phyloP scores from a whole-genome alignment of 1,140 invertebrate species.

The Centruroides sculpturatus region DNA sequence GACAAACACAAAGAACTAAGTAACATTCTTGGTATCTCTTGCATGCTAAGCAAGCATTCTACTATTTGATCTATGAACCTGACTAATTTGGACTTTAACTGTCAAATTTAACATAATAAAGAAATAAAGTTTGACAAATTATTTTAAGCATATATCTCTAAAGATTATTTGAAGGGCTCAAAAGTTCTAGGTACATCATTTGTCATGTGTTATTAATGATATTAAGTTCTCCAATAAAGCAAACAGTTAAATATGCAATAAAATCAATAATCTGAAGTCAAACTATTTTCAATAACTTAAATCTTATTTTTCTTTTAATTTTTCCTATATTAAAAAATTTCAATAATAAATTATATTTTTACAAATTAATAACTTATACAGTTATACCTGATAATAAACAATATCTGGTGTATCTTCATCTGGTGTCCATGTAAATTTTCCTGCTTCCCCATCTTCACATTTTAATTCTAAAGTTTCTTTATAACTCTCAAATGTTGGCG shows the following conservation, averaged over 20 bases:
- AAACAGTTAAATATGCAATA: not conserved
- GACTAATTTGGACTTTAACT: too few relatives aligned
- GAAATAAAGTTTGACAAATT: too few relatives aligned
- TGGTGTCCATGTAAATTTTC: conserved; percentile 71
- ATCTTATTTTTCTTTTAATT: not conserved
- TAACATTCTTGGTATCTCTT: too few relatives aligned
- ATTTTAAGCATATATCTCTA: too few relatives aligned
- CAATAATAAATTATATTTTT: not conserved
- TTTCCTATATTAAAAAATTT: not conserved
- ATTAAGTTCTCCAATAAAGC: not conserved
- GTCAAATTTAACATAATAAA: too few relatives aligned
- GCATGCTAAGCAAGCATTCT: too few relatives aligned
- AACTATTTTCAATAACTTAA: not conserved
- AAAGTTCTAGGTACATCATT: too few relatives aligned
- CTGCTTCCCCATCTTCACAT: conserved; percentile 69
- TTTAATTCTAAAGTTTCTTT: conserved; percentile 63
- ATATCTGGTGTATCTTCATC: conserved; percentile 72
- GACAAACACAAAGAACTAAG: too few relatives aligned
- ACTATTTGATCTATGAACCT: too few relatives aligned
- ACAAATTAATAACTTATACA: not conserved
- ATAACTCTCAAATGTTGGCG: conserved; percentile 68
- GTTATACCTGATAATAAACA: conserved; percentile 73
- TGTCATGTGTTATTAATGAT: not conserved
- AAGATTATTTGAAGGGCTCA: too few relatives aligned
- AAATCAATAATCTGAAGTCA: not conserved